A percentile compares a stretch with the other conserved stretches of the same genome.
Conservation (phyloP, 2,113 vertebrate genomes). For the Hepsetus odoe region DNA sequence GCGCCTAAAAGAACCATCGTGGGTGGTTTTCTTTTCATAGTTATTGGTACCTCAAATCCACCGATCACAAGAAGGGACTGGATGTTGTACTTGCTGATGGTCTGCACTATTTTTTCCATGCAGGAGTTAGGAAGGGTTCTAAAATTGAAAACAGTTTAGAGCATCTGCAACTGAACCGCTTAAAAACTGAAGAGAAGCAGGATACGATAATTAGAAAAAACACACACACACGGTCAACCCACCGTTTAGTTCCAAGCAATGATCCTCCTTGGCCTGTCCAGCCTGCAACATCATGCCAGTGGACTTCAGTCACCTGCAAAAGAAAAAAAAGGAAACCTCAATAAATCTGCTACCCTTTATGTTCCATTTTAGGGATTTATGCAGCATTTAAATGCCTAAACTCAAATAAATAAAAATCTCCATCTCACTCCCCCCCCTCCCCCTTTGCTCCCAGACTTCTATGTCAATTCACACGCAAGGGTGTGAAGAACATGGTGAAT, state of each 20-base stretch:
- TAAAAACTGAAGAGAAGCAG: background rate
- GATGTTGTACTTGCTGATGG: slow-evolving; percentile 80
- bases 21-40: too few species aligned
- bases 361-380: background rate
- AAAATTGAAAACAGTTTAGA: slow-evolving; percentile 8
- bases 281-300: slow-evolving; percentile 89
- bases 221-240: slow-evolving; percentile 16
- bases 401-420: too few species aligned
- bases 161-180: background rate
- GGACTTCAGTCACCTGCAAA: slow-evolving; percentile 82
- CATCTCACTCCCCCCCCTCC: too few species aligned
- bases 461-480: too few species aligned
- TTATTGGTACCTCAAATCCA: slow-evolving; percentile 88
- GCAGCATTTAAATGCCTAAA: too few species aligned
- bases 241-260: slow-evolving; percentile 95
- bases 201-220: background rate
- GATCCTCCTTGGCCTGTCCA: slow-evolving; percentile 96
- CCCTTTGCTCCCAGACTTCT: too few species aligned
- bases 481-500: too few species aligned
- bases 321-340: background rate
- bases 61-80: slow-evolving; percentile 88
- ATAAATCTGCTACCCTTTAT: background rate
- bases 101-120: slow-evolving; percentile 86
- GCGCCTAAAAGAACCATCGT: background rate
- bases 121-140: slow-evolving; percentile 87